A percentile compares a stretch with the other conserved stretches of the same genome.
Evolutionary conservation across 2,888 invertebrate species (phyloP).

Genomic region (Callyntrura guangdongensis): DNA sequence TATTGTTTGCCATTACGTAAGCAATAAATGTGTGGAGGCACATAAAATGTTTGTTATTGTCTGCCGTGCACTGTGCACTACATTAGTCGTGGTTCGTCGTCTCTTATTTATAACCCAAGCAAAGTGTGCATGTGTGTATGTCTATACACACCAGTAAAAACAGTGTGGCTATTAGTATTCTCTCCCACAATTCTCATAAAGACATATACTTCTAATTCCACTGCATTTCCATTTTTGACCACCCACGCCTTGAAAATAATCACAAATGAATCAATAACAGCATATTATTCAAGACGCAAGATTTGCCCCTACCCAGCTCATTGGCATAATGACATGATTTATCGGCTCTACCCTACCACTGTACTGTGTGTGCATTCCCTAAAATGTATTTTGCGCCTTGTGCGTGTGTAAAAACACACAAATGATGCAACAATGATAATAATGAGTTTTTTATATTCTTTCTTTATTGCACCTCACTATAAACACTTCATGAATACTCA

Average conservation of each 20-base stretch:
- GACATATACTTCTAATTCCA: constrained; percentile 11
- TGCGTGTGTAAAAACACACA: constrained; percentile 29
- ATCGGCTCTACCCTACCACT: constrained; percentile 70
- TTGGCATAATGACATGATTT: constrained; percentile 79
- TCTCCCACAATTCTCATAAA: constrained; percentile 41
- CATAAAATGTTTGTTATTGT: constrained; percentile 53
- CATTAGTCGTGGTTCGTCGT: not conserved
- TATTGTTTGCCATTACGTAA: constrained; percentile 65
- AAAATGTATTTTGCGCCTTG: not conserved
- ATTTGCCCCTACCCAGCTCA: constrained; percentile 68
- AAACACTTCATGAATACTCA: constrained; percentile 10
- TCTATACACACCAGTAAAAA: not conserved
- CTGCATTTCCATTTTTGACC: constrained; percentile 71
- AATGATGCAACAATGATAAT: not conserved
- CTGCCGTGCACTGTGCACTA: not conserved
- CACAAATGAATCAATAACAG: constrained; percentile 74
- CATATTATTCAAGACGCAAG: constrained; percentile 63
- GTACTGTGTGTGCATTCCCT: constrained; percentile 3
- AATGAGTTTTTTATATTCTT: constrained; percentile 24
- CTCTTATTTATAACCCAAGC: not conserved
- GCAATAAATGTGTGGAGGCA: constrained; percentile 58
- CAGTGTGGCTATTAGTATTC: constrained; percentile 32
- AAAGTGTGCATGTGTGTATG: not conserved
- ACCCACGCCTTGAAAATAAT: constrained; percentile 74
- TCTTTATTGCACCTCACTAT: not conserved